These are phyloP conservation scores for Apteryx owenii DNA, from an alignment of 2,113 vertebrate species.

Conservation along the genomic window DNA sequence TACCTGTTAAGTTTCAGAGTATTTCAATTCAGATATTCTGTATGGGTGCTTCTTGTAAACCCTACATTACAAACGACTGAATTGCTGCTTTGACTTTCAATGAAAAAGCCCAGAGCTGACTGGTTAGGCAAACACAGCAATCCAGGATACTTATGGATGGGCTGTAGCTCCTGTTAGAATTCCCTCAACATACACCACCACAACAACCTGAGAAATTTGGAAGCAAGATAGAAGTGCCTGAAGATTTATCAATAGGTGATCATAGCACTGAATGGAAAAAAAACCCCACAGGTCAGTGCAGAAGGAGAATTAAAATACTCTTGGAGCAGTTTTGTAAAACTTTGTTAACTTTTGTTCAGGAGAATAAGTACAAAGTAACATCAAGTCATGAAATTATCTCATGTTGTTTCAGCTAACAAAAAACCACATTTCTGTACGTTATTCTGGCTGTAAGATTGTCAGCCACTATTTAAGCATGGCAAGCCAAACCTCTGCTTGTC, in stretches of 20 bases:
- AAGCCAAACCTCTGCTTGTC: not conserved
- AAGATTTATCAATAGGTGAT: not conserved
- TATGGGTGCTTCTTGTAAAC: not conserved
- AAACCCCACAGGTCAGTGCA: not conserved
- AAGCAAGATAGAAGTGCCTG: not conserved
- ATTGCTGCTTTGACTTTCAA: not conserved
- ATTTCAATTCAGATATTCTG: not conserved
- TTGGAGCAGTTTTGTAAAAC: not conserved
- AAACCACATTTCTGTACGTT: not conserved
- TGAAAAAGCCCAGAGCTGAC: not conserved
- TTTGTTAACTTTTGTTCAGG: not conserved
- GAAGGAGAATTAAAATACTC: not conserved
- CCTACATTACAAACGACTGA: not conserved
- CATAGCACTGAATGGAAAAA: not conserved
- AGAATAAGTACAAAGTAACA: not conserved
- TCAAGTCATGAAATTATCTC: not conserved
- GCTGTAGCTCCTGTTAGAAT: not conserved
- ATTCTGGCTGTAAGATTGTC: not conserved
- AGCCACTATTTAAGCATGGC: not conserved
- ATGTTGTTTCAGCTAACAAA: not conserved
- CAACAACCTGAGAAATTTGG: not conserved
- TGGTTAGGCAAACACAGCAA: not conserved
- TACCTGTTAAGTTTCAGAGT: not conserved
- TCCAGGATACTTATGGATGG: not conserved
- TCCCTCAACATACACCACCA: not conserved